phyloP scores from a whole-genome alignment of 1,140 invertebrate genomes.

The Papilio glaucus region DNA sequence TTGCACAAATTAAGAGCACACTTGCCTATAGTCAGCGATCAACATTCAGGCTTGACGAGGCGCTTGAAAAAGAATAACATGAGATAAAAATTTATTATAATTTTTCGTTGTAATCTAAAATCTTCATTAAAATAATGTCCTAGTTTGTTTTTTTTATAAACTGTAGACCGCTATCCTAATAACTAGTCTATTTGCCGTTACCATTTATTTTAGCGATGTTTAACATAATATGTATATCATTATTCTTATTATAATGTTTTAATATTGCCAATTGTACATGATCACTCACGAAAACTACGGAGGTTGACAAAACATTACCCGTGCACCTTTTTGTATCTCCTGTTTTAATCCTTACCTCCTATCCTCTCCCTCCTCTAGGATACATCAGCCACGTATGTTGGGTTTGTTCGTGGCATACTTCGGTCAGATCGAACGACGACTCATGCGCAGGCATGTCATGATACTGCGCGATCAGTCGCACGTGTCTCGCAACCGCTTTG shows the following conservation, averaged over 20 bases:
- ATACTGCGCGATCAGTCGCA: slow-evolving; percentile 51
- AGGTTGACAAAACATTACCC: neutral
- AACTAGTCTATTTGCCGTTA: no score
- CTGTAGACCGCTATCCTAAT: no score
- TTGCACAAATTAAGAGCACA: no score
- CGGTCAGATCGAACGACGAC: slow-evolving; percentile 50
- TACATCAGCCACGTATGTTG: slow-evolving; percentile 80
- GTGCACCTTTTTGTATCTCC: no score
- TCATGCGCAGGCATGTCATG: slow-evolving; percentile 54
- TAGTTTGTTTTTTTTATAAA: no score
- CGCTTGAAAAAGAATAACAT: no score
- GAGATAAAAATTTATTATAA: no score
- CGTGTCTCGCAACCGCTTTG: slow-evolving; percentile 24
- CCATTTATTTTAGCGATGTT: no score
- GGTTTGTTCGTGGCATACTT: slow-evolving; percentile 84
- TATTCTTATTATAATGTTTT: neutral
- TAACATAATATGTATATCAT: neutral
- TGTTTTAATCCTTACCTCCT: slow-evolving; percentile 8
- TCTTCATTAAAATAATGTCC: no score
- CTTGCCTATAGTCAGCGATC: no score
- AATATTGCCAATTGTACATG: neutral
- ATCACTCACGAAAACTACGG: neutral
- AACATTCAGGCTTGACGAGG: no score
- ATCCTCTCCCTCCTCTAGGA: slow-evolving; percentile 53
- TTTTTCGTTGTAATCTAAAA: no score